Base-by-base conservation (phyloP, 1,140 invertebrate genomes). In the Drosophila tropicalis region DNA sequence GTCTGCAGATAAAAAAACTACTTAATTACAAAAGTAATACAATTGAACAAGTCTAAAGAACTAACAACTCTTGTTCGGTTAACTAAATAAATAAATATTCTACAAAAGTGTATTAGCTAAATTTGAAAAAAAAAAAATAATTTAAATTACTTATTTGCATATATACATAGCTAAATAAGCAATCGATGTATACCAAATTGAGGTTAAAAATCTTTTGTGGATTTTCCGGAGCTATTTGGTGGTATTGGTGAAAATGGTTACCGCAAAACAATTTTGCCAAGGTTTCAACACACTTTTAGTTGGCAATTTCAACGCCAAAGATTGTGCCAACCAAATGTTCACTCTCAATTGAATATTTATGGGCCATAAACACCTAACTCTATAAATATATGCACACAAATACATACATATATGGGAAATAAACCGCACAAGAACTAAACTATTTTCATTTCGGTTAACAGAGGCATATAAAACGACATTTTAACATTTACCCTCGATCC, bases 311-410 rank as follows among this genome's bases (percentile, higher is more conserved):
- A 6, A 22, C 6, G 60, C 17, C 25, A 13, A 40, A 15, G 15
- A 60, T 17, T 47, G 44, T 13, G 36, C 13, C 19, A 25, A 62
- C 44, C 3, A 62, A 69, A 69, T 72, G 57, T 68, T 66, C 41
- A 44, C 62, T 66, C 70, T 55, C 73, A 72, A 79, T 76, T 79
- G 76, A 72, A 76, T 72, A 79, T 79, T 79, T 76, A 79, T 79
- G 68, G 74, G 47, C 69, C 66, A 69, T 79, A 79, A 79, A 66
- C 62, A 62, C 47, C 62, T 39, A 32, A 15, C 32, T 64, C n/a
- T 51, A 19, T 51, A 56, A 25, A n/a, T 47, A 19, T 22, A 64
- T 55, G 9, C 32, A 41, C 3, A 12, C 3, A 34, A 1, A 39
- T 39, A 12, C 5, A 13, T 39, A 13, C 3, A 12, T 12, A 5